Percentiles rank a stretch among this genome's conserved stretches.
Evolutionary conservation across 1,140 invertebrate species (phyloP).

Genomic region (Spodoptera frugiperda): DNA sequence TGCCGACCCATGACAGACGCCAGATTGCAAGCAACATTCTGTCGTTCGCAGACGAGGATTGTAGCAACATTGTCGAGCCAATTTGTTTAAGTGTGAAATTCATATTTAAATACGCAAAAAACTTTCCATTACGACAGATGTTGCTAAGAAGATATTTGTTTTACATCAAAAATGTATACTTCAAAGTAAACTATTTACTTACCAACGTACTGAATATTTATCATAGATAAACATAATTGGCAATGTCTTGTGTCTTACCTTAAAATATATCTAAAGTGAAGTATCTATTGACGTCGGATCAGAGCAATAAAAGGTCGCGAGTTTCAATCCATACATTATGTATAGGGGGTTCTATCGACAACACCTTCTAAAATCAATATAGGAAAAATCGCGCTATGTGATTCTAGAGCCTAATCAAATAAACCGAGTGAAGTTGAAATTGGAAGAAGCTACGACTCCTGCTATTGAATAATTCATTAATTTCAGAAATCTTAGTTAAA

Average conservation of each 20-base stretch:
- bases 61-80: constrained; percentile 28
- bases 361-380: constrained; percentile 61
- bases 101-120: not conserved
- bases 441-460: constrained; percentile 60
- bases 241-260: constrained; percentile 31
- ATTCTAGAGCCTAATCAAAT: constrained; percentile 66
- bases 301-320: constrained; percentile 51
- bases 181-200: not conserved
- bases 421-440: constrained; percentile 65
- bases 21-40: constrained; percentile 56
- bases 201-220: constrained; percentile 33
- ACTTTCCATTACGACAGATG: not conserved
- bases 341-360: constrained; percentile 53
- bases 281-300: constrained; percentile 34
- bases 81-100: not conserved
- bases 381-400: constrained; percentile 53
- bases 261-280: constrained; percentile 37
- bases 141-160: no score
- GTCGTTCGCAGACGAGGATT: constrained; percentile 49
- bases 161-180: no score
- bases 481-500: constrained; percentile 51
- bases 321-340: constrained; percentile 58
- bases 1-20: constrained; percentile 52
- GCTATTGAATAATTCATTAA: constrained; percentile 64
- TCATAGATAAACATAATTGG: constrained; percentile 17